Conservation (phyloP, 2,797 vertebrate species). For the Aulostomus chinensis region DNA sequence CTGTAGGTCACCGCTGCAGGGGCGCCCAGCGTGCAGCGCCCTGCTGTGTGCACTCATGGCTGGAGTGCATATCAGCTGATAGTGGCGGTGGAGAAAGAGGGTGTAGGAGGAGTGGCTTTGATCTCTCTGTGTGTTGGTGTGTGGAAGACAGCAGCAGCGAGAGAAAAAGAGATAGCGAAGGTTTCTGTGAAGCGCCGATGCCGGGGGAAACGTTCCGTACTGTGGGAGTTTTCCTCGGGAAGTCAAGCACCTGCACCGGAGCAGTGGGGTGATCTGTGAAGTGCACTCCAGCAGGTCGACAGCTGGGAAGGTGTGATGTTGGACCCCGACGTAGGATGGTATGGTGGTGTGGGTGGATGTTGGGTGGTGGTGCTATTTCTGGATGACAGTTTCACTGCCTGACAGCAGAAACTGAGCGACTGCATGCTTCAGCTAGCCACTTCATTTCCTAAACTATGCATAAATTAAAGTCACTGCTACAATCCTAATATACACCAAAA, state of each 20-base stretch:
- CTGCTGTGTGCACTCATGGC: constrained; percentile 40
- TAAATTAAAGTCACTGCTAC: too few species aligned
- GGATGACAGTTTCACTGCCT: constrained; percentile 60
- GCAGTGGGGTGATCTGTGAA: constrained; percentile 61
- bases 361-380: constrained; percentile 64
- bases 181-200: constrained; percentile 44
- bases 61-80: constrained; percentile 52
- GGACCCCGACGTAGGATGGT: constrained; percentile 52
- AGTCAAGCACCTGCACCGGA: constrained; percentile 68
- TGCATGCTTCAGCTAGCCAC: constrained; percentile 32
- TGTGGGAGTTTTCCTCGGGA: constrained; percentile 69
- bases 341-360: constrained; percentile 54
- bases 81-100: constrained; percentile 55
- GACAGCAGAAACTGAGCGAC: constrained; percentile 50
- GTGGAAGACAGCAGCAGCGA: constrained; percentile 32
- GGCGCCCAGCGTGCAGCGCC: too few species aligned
- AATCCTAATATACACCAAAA: too few species aligned
- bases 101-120: constrained; percentile 53
- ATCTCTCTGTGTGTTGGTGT: constrained; percentile 56
- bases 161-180: constrained; percentile 47
- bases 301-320: constrained; percentile 62
- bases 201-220: constrained; percentile 66
- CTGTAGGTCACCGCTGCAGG: too few species aligned
- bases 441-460: constrained; percentile 17
- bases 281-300: constrained; percentile 58